Evolutionary conservation across 2,113 vertebrate genomes (phyloP), one percentile per base, ranked within the genome.

Genomic region (Corvus cornix): DNA sequence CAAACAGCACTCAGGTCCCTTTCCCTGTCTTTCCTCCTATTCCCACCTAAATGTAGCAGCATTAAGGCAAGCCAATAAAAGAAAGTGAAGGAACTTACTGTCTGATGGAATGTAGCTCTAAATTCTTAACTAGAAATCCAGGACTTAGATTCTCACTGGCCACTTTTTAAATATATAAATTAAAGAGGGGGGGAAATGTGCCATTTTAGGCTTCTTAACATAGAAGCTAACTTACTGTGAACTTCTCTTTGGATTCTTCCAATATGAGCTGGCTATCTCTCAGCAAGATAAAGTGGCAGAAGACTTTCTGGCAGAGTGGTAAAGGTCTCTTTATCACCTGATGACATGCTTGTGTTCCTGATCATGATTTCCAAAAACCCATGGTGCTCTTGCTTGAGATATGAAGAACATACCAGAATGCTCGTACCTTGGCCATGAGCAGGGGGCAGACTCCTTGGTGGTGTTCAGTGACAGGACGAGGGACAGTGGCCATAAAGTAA

Each of bases 161-260:
- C 27, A n/a, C 3, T 63, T 80, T 60, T 82, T 39, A 82, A 63
- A 75, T 37, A 64, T 1, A 7, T 31, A 52, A 43, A 59, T 56
- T 9, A 26, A 72, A 79, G 46, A 4, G 9, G 1, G 3, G 1
- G 2, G 1, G 1, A 51, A 23, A 3, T 46, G 6, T 10, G 9
- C 9, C 31, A 8, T 8, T 78, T 93, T 48, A 67, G 48, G 33
- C 4, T 81, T 67, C 56, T 51, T 68, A 76, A 60, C 11, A 26
- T 10, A n/a, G 9, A 85, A 68, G 8, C 3, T 64, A 68, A 60
- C 22, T 82, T 82, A 52, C 9, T 8, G 7, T 24, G 55, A 49
- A 18, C 6, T 17, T 43, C 9, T 51, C 10, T 53, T 21, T 3
- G 2, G 16, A 8, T 66, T 43, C 7, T n/a, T 37, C 30, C 23